Percentiles rank a stretch among this genome's conserved stretches.
Conservation (phyloP, 2,888 invertebrate genomes). For the Sylvicola cinctus region DNA sequence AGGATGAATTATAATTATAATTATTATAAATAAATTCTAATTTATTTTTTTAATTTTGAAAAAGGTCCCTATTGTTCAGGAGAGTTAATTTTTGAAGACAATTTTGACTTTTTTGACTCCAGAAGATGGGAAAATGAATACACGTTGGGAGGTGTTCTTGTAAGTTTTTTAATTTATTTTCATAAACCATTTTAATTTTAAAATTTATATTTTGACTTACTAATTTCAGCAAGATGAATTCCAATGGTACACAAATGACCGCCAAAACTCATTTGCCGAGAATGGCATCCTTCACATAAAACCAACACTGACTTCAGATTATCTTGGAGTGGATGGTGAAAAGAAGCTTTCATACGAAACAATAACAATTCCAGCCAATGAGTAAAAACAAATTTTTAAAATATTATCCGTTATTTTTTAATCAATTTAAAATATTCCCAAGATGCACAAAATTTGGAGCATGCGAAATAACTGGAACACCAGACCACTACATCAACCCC, state of each 20-base stretch:
- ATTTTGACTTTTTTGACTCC: slow-evolving; percentile 36
- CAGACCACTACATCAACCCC: slow-evolving; percentile 25
- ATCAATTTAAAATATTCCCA: too few species aligned
- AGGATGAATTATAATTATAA: too few species aligned
- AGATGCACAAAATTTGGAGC: slow-evolving; percentile 6
- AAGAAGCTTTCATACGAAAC: slow-evolving; percentile 22
- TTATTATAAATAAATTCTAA: too few species aligned
- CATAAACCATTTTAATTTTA: too few species aligned
- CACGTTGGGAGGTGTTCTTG: slow-evolving; percentile 38
- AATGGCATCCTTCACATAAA: slow-evolving; percentile 27
- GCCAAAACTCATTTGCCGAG: slow-evolving; percentile 37
- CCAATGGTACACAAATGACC: slow-evolving; percentile 44
- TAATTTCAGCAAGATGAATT: slow-evolving; percentile 42
- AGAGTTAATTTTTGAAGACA: slow-evolving; percentile 37
- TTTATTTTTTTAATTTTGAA: too few species aligned
- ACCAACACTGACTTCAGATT: slow-evolving; percentile 14
- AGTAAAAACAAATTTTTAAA: slow-evolving; percentile 13
- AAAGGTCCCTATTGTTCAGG: slow-evolving; percentile 27
- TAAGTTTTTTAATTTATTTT: slow-evolving; percentile 4
- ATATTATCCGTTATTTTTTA: too few species aligned
- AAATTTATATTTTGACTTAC: too few species aligned
- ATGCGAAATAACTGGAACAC: slow-evolving; percentile 20
- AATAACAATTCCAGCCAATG: slow-evolving; percentile 25
- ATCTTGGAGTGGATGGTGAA: slow-evolving; percentile 20
- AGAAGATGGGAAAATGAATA: slow-evolving; percentile 44